Conservation (phyloP, 2,797 vertebrate genomes). For the Sebastes reedi region DNA sequence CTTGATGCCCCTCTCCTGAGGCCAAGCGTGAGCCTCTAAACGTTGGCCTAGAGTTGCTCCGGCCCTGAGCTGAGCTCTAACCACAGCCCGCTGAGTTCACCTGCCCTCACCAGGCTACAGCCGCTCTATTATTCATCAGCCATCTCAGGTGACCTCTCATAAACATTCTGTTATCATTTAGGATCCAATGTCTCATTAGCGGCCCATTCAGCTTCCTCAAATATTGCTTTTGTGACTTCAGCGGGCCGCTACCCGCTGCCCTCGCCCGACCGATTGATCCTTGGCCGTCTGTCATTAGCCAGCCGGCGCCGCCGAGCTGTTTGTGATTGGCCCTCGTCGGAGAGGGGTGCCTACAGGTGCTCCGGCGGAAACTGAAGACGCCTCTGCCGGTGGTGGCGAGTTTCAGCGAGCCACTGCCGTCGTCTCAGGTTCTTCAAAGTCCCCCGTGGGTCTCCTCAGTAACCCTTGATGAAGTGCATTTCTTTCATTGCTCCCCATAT, state of each 20-base stretch:
- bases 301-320: neutral
- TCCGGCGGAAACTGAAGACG: conserved; percentile 58
- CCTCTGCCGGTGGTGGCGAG: conserved; percentile 27
- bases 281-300: conserved; percentile 33
- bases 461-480: conserved; percentile 31
- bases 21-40: conserved; percentile 16
- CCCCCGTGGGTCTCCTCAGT: conserved; percentile 35
- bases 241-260: conserved; percentile 4
- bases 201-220: conserved; percentile 57
- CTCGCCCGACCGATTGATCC: conserved; percentile 40
- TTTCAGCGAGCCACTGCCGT: conserved; percentile 55
- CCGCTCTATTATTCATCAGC: conserved; percentile 74
- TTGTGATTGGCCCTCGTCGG: neutral
- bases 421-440: conserved; percentile 63
- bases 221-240: conserved; percentile 62
- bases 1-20: conserved; percentile 15
- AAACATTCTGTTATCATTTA: conserved; percentile 79
- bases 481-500: conserved; percentile 4
- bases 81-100: conserved; percentile 31
- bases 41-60: conserved; percentile 23
- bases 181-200: conserved; percentile 82
- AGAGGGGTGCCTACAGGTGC: conserved; percentile 22
- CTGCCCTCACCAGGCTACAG: conserved; percentile 40
- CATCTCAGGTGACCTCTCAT: conserved; percentile 73
- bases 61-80: conserved; percentile 32